Percentiles rank a stretch among this genome's conserved stretches.
phyloP scores from a whole-genome alignment of 2,797 vertebrate genomes.

The Limnodromus scolopaceus region DNA sequence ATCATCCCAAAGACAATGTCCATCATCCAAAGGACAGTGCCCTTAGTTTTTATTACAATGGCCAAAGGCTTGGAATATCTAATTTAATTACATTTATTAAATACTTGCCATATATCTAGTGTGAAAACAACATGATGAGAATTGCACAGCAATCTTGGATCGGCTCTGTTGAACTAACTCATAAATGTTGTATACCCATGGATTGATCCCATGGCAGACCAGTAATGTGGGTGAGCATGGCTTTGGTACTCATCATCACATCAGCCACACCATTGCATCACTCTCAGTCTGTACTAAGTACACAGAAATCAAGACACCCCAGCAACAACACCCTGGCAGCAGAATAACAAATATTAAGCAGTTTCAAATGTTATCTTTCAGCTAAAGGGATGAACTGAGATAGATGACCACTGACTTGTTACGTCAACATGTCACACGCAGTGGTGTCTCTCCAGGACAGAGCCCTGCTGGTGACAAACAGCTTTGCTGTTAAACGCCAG shows the following conservation, averaged over 20 bases:
- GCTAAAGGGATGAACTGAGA: neutral
- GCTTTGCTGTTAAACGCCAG: neutral
- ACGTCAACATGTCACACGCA: neutral
- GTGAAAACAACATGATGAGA: neutral
- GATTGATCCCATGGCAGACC: neutral
- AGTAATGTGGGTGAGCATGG: rapidly evolving
- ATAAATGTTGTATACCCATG: rapidly evolving
- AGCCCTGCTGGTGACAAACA: neutral
- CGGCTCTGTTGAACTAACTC: neutral
- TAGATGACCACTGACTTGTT: neutral
- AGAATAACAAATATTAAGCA: neutral
- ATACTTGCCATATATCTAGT: neutral
- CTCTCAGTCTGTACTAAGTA: neutral
- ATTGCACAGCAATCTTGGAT: neutral
- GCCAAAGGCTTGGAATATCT: neutral
- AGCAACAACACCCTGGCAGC: neutral
- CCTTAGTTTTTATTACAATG: rapidly evolving
- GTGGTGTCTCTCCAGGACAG: neutral
- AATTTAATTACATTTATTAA: neutral
- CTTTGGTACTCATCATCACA: neutral
- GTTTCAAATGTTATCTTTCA: neutral
- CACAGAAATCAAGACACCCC: neutral
- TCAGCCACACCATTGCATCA: rapidly evolving
- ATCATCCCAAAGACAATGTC: neutral
- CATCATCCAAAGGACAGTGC: too few species aligned